Base-by-base conservation (phyloP, 2,113 vertebrate species). In the Zosterops borbonicus region DNA sequence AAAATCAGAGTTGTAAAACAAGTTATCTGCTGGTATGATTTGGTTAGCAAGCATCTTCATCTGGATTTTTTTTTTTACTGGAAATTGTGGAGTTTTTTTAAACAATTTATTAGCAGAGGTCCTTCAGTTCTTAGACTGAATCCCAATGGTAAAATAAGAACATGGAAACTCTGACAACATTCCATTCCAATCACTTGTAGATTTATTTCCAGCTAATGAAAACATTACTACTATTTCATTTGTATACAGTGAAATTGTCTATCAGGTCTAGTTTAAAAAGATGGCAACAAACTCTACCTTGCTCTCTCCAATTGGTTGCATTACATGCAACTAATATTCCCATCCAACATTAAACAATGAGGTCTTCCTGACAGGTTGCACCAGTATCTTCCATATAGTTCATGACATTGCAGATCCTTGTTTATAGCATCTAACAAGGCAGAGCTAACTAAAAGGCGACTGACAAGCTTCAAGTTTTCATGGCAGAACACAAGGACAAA, bases 381-480 rank as follows among this genome's bases (percentile, higher is more conserved):
- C 42, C 21, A 5, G 29, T 50, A 70, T 64, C 50, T 81, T 85
- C 68, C 39, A 21, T 42, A 41, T 33, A 49, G 21, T 47, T 71
- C 3, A 6, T 42, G 76, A 81, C 64, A 86, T 35, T 90, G 90
- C 82, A 71, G 53, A 87, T 15, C 47, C 79, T 83, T 92, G 42
- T 83, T 92, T 93, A 90, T 52, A 83, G 56, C 33, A 74, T n/a
- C 44, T 78, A 42, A 56, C 60, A 75, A 76, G 41, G 42, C 29
- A 83, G 83, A 83, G 53, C 41, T 60, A 83, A 52, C 33, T 60
- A 56, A 68, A 85, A 85, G 68, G 59, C 31, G 14, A 70, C 37
- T 90, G 60, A 59, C 50, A 90, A 87, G 42, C 27, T 80, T 86
- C 9, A 2, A 35, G 73, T 78, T 90, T 96, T 83, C 56, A 70